Conservation (phyloP, 2,888 invertebrate genomes). For the Myopa testacea region DNA sequence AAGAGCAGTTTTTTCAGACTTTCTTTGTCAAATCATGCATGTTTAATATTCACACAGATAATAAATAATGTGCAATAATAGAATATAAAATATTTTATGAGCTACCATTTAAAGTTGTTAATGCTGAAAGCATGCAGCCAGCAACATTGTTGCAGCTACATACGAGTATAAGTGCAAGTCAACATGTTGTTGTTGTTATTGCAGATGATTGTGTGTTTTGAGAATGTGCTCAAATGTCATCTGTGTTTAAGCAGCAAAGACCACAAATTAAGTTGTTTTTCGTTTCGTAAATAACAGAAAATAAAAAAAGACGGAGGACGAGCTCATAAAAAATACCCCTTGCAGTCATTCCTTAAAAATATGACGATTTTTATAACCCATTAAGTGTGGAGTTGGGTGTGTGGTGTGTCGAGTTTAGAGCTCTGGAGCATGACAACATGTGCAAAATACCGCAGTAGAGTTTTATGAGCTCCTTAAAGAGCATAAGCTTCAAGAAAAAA, state of each 20-base stretch:
- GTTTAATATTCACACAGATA: constrained; percentile 14
- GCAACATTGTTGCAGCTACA: constrained; percentile 14
- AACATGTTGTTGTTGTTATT: not conserved
- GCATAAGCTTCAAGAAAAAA: not conserved
- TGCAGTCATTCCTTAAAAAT: not conserved
- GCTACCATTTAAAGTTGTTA: not conserved
- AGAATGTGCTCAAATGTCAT: constrained; percentile 2
- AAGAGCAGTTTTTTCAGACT: not conserved
- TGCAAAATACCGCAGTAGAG: not conserved
- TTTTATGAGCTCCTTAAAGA: constrained; percentile 13
- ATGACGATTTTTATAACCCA: not conserved
- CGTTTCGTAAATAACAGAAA: too few species aligned
- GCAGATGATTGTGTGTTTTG: not conserved
- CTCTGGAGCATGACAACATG: not conserved
- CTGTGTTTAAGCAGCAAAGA: constrained; percentile 5
- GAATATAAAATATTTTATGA: constrained; percentile 23
- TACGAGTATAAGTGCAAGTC: not conserved
- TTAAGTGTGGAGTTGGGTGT: not conserved
- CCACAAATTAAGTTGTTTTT: constrained; percentile 19
- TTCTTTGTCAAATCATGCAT: constrained; percentile 4
- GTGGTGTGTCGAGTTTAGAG: not conserved
- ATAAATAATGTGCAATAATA: constrained; percentile 17
- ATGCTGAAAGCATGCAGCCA: not conserved
- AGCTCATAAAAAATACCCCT: constrained; percentile 14
- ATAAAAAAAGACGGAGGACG: not conserved